These are phyloP conservation scores for Channa argus DNA, from an alignment of 2,113 vertebrate genomes.

Conservation along the genomic window DNA sequence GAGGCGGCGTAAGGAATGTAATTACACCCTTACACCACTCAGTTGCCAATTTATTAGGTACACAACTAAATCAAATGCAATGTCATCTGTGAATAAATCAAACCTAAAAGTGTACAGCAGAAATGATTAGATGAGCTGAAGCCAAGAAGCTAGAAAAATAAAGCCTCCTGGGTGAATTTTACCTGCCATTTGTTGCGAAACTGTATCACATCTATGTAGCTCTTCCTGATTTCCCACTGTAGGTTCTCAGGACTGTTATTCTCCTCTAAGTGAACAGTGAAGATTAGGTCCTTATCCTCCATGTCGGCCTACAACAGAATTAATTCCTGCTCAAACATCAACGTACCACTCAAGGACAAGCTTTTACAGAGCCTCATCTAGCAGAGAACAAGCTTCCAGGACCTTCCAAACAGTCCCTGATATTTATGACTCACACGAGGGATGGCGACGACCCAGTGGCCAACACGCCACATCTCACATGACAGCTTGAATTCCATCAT, in stretches of 20 bases:
- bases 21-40: background rate
- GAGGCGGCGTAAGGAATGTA: background rate
- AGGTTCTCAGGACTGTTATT: constrained; percentile 78
- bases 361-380: constrained; percentile 34
- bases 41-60: background rate
- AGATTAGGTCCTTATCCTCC: constrained; percentile 70
- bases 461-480: constrained; percentile 84
- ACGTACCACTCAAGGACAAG: constrained; percentile 43
- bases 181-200: constrained; percentile 81
- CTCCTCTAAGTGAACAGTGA: constrained; percentile 82
- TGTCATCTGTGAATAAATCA: background rate
- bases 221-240: constrained; percentile 82
- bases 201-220: constrained; percentile 72
- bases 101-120: background rate
- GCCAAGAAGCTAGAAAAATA: background rate
- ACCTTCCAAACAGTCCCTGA: constrained; percentile 39
- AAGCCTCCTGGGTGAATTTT: constrained; percentile 7
- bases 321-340: constrained; percentile 35
- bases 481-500: constrained; percentile 83
- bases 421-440: constrained; percentile 76
- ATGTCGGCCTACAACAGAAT: constrained; percentile 65
- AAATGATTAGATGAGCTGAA: background rate
- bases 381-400: constrained; percentile 43
- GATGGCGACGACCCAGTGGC: constrained; percentile 80
- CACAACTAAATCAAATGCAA: background rate